Conservation (phyloP, 2,888 invertebrate species). For the Pyrgus malvae region DNA sequence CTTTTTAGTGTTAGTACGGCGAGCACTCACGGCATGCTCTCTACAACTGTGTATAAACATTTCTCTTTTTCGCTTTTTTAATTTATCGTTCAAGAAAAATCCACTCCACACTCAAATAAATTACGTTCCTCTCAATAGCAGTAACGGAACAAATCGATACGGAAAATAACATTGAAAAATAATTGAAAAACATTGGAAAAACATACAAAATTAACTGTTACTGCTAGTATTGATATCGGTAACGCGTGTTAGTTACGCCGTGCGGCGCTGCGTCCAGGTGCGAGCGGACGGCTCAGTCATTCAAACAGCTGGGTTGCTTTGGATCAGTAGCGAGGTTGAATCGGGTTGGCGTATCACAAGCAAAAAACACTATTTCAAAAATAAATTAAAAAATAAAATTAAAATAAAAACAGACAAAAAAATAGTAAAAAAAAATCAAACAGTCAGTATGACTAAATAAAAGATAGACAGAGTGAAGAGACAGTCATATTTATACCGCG, state of each 20-base stretch:
- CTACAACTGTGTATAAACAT: slow-evolving; percentile 47
- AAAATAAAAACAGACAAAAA: slow-evolving; percentile 45
- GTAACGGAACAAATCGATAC: slow-evolving; percentile 67
- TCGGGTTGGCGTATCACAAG: slow-evolving; percentile 78
- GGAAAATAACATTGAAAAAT: slow-evolving; percentile 51
- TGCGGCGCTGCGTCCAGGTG: slow-evolving; percentile 46
- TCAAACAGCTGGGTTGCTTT: slow-evolving; percentile 58
- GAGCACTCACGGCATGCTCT: slow-evolving; percentile 72
- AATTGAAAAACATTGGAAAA: slow-evolving; percentile 44
- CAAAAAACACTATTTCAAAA: slow-evolving; percentile 74
- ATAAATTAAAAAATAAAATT: slow-evolving; percentile 52
- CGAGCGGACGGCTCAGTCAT: slow-evolving; percentile 44
- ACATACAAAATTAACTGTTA: slow-evolving; percentile 49
- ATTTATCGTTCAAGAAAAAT: slow-evolving; percentile 59
- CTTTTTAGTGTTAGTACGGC: slow-evolving; percentile 55
- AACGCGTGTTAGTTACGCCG: slow-evolving; percentile 66
- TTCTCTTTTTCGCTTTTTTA: slow-evolving; percentile 28
- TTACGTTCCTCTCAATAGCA: slow-evolving; percentile 63
- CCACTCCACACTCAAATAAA: slow-evolving; percentile 79
- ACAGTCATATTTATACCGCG: slow-evolving; percentile 77
- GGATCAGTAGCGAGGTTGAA: slow-evolving; percentile 72
- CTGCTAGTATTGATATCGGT: slow-evolving; percentile 60
- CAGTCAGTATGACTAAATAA: slow-evolving; percentile 82
- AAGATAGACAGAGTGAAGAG: slow-evolving; percentile 71
- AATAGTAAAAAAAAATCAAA: slow-evolving; percentile 67